phyloP scores from a whole-genome alignment of 2,888 invertebrate species.

The Pseudeuparius sepicola region DNA sequence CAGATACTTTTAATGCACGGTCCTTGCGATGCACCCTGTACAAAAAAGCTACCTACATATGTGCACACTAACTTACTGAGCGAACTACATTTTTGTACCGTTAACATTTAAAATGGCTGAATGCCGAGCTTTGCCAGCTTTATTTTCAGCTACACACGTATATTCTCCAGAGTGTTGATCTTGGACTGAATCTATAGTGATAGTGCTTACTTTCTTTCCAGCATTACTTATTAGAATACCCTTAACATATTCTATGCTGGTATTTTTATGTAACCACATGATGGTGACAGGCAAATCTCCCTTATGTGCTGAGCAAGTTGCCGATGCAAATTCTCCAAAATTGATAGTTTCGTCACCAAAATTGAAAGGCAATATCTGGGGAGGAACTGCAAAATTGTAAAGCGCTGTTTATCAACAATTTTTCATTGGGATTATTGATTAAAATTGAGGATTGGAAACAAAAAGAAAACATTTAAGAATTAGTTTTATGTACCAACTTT shows the following conservation, averaged over 20 bases:
- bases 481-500: constrained; percentile 36
- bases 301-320: constrained; percentile 58
- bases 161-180: constrained; percentile 64
- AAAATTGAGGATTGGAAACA: neutral
- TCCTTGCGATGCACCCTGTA: too few relatives aligned
- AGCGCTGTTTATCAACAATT: neutral
- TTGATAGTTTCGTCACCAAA: constrained; percentile 48
- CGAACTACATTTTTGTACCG: constrained; percentile 44
- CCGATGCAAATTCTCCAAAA: constrained; percentile 59
- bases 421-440: neutral
- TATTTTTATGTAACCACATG: constrained; percentile 49
- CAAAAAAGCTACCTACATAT: too few relatives aligned
- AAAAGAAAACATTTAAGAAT: constrained; percentile 2
- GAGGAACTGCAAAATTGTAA: constrained; percentile 32
- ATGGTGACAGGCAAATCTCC: constrained; percentile 60
- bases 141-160: constrained; percentile 63
- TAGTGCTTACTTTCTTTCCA: constrained; percentile 44
- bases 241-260: constrained; percentile 34
- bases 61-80: too few relatives aligned
- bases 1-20: too few relatives aligned
- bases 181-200: constrained; percentile 53
- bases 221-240: constrained; percentile 38
- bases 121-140: constrained; percentile 54
- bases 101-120: constrained; percentile 49
- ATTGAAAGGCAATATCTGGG: constrained; percentile 46